Evolutionary conservation across 2,113 vertebrate species (phyloP).

Genomic region (Zeus faber): DNA sequence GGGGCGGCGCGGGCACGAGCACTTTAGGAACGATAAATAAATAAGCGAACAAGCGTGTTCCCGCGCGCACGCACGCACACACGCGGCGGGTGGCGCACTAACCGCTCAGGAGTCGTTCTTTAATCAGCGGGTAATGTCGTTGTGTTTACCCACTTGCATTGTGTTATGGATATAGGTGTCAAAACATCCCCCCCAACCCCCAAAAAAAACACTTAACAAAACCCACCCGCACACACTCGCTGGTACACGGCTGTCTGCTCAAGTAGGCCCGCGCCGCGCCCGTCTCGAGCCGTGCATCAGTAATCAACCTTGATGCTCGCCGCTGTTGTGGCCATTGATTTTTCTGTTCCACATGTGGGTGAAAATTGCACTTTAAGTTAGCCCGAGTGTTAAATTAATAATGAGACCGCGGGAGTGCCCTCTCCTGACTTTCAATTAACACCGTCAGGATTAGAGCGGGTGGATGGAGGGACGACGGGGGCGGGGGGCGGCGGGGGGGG

Average conservation of each 20-base stretch:
- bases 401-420: constrained; percentile 80
- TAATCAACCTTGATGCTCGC: constrained; percentile 72
- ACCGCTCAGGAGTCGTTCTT: no score
- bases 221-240: constrained; percentile 26
- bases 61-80: constrained; percentile 22
- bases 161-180: constrained; percentile 56
- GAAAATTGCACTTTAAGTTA: constrained; percentile 86
- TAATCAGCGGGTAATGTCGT: constrained; percentile 52
- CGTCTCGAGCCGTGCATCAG: constrained; percentile 55
- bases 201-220: constrained; percentile 3
- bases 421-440: constrained; percentile 83
- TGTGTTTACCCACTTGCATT: constrained; percentile 50
- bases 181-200: constrained; percentile 37
- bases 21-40: constrained; percentile 9
- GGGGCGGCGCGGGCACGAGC: constrained; percentile 30
- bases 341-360: constrained; percentile 82
- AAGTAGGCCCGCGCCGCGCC: constrained; percentile 43
- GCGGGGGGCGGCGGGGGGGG: constrained; percentile 8
- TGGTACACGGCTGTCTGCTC: constrained; percentile 44
- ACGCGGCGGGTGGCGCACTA: no score
- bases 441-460: constrained; percentile 68
- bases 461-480: constrained; percentile 44
- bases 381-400: constrained; percentile 84
- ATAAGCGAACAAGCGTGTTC: not conserved
- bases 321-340: constrained; percentile 82